Conservation (phyloP, 2,888 invertebrate species). For the Mythimna impura region DNA sequence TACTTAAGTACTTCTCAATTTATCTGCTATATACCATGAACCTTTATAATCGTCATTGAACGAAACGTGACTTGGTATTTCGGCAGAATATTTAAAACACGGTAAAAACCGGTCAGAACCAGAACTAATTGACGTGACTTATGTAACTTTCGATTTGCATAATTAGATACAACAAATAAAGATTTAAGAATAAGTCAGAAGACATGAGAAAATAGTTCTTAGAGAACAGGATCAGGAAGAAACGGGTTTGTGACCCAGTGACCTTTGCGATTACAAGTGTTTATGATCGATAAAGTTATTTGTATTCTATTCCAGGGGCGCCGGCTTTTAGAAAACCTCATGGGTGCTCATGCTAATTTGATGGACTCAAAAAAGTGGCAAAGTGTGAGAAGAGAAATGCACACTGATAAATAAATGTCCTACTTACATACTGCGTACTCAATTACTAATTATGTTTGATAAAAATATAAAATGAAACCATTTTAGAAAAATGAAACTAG, state of each 20-base stretch:
- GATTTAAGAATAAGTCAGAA: neutral
- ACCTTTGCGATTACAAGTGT: slow-evolving; percentile 23
- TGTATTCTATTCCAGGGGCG: neutral
- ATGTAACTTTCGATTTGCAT: slow-evolving; percentile 30
- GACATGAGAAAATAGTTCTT: neutral
- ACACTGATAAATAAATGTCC: too few relatives aligned
- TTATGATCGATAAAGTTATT: slow-evolving; percentile 10
- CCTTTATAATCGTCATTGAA: neutral
- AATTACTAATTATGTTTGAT: too few relatives aligned
- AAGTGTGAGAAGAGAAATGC: too few relatives aligned
- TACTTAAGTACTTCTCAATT: too few relatives aligned
- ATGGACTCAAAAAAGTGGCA: too few relatives aligned
- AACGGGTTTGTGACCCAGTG: slow-evolving; percentile 28
- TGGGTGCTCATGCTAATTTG: too few relatives aligned
- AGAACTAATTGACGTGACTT: neutral
- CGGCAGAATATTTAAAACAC: neutral
- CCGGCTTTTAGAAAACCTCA: too few relatives aligned
- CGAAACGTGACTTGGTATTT: neutral
- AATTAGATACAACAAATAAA: slow-evolving; percentile 9
- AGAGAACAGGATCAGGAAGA: slow-evolving; percentile 24
- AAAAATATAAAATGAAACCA: too few relatives aligned
- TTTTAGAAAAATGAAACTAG: too few relatives aligned
- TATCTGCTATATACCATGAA: neutral
- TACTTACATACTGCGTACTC: too few relatives aligned
- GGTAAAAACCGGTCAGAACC: slow-evolving; percentile 24